Conservation (phyloP, 1,140 invertebrate species). For the Helicorthomorpha holstii region DNA sequence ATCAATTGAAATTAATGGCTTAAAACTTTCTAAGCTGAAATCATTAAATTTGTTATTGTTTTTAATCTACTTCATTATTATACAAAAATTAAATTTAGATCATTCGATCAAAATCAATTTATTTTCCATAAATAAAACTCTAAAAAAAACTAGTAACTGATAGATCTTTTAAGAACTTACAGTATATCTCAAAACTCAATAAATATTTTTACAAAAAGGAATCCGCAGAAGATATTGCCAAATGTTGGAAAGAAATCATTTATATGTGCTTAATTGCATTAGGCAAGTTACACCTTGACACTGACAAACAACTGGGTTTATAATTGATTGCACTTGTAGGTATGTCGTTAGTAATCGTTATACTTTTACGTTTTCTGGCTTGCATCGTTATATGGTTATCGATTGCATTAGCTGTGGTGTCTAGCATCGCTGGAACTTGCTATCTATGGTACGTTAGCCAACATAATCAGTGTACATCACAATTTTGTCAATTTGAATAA, state of each 20-base stretch:
- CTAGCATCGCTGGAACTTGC: neutral
- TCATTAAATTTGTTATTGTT: too few relatives aligned
- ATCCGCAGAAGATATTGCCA: constrained; percentile 38
- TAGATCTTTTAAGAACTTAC: constrained; percentile 16
- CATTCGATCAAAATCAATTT: constrained; percentile 12
- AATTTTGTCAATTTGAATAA: neutral
- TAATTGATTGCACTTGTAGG: constrained; percentile 27
- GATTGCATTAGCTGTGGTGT: constrained; percentile 13
- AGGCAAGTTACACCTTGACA: constrained; percentile 29
- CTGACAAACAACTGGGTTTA: too few relatives aligned
- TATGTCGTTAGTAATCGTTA: constrained; percentile 36
- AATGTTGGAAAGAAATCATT: constrained; percentile 39
- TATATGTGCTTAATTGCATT: constrained; percentile 41
- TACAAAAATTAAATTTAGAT: too few relatives aligned
- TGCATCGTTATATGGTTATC: constrained; percentile 26
- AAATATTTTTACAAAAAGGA: constrained; percentile 20
- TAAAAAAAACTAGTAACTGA: constrained; percentile 19
- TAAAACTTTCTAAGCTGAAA: too few relatives aligned
- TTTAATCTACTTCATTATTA: too few relatives aligned
- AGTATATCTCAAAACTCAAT: constrained; percentile 15
- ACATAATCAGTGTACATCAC: neutral
- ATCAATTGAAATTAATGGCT: too few relatives aligned
- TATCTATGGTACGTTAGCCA: neutral
- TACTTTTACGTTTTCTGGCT: constrained; percentile 42
- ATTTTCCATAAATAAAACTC: constrained; percentile 20